phyloP scores from a whole-genome alignment of 2,113 vertebrate genomes.

The Pterocles gutturalis region DNA sequence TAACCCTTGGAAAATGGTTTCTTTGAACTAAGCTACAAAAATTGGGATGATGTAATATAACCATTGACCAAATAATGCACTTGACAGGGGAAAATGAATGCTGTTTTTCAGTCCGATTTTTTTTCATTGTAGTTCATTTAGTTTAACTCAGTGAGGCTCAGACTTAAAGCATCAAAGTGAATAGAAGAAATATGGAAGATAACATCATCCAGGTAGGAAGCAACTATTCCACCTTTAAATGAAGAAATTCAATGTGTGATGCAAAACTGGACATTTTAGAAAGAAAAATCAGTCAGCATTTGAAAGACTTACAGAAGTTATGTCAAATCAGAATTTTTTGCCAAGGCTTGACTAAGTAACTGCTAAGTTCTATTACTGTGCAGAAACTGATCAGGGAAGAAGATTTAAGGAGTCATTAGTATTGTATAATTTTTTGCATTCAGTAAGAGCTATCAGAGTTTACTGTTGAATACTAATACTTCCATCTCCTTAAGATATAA shows the following conservation, averaged over 20 bases:
- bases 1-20: background rate
- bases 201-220: background rate
- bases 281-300: background rate
- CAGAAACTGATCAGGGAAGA: background rate
- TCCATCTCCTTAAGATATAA: background rate
- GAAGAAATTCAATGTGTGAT: background rate
- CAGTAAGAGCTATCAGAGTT: background rate
- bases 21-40: background rate
- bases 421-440: background rate
- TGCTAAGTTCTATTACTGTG: background rate
- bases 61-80: constrained; percentile 1
- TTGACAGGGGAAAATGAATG: background rate
- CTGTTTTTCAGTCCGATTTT: background rate
- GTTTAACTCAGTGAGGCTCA: background rate
- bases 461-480: background rate
- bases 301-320: background rate
- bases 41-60: background rate
- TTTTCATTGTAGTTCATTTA: constrained; percentile 29
- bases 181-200: background rate
- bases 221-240: background rate
- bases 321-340: background rate
- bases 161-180: background rate
- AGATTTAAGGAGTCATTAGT: constrained; percentile 11
- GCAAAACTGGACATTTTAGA: background rate
- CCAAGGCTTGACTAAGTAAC: background rate